phyloP scores from a whole-genome alignment of 64 coral and sea anemone genomes.

The Acropora tenuis region DNA sequence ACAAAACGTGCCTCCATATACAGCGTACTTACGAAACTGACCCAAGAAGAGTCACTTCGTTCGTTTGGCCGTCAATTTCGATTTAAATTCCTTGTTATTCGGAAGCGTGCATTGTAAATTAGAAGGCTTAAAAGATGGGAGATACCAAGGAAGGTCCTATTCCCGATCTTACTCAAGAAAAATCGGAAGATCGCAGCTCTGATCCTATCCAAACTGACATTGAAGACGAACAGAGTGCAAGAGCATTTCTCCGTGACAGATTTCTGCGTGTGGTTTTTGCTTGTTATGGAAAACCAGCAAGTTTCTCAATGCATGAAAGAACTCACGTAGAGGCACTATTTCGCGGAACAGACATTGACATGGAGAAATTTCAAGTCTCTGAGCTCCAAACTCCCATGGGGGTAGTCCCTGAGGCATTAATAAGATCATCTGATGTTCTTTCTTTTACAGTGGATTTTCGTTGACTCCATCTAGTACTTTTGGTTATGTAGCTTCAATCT shows the following conservation, averaged over 20 bases:
- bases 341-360: constrained; percentile 89
- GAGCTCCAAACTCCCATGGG: constrained; percentile 94
- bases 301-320: constrained; percentile 82
- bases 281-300: constrained; percentile 70
- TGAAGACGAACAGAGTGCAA: constrained; percentile 69
- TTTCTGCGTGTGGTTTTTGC: constrained; percentile 78
- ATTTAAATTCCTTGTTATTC: neutral
- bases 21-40: no score
- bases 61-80: neutral
- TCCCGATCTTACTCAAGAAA: neutral
- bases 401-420: constrained; percentile 72
- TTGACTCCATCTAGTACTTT: neutral
- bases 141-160: neutral
- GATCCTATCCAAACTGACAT: neutral
- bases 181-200: neutral
- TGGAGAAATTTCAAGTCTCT: constrained; percentile 81
- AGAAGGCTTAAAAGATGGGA: neutral
- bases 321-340: constrained; percentile 78
- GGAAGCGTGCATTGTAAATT: neutral
- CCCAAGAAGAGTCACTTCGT: no score
- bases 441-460: constrained; percentile 69
- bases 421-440: constrained; percentile 87
- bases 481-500: no score
- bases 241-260: constrained; percentile 67
- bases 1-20: no score